phyloP scores from a whole-genome alignment of 2,888 invertebrate genomes.

The Camponotus fellah region DNA sequence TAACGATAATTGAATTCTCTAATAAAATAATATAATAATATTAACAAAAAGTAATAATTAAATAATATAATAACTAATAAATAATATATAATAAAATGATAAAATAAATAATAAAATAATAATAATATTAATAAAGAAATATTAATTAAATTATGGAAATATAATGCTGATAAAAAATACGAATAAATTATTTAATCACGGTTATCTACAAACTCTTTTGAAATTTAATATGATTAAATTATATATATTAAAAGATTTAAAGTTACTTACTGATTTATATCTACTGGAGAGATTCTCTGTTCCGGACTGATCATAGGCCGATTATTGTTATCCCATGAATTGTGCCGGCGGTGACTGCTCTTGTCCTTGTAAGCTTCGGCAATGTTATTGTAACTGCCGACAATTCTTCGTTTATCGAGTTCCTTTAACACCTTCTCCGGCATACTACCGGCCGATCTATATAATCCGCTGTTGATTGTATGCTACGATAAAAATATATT shows the following conservation, averaged over 20 bases:
- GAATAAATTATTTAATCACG: neutral
- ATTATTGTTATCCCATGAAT: constrained; percentile 84
- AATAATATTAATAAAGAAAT: neutral
- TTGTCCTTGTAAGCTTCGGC: constrained; percentile 83
- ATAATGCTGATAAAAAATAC: neutral
- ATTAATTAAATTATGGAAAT: neutral
- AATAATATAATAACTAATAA: neutral
- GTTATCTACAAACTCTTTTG: neutral
- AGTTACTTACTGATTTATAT: constrained; percentile 69
- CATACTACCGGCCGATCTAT: constrained; percentile 86
- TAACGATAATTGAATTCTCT: neutral
- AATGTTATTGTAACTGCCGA: constrained; percentile 86
- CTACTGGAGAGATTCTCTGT: constrained; percentile 75
- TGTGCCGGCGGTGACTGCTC: constrained; percentile 82
- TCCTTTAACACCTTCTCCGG: constrained; percentile 90
- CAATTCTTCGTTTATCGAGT: constrained; percentile 89
- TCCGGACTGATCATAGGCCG: constrained; percentile 77
- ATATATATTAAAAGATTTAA: neutral
- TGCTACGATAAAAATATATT: constrained; percentile 58
- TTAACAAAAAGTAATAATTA: constrained; percentile 15
- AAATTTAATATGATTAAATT: neutral
- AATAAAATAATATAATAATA: neutral
- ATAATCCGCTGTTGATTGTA: constrained; percentile 70
- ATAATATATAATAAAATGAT: neutral
- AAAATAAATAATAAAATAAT: neutral